phyloP scores from a whole-genome alignment of 2,113 vertebrate genomes.

The Dromas ardeola region DNA sequence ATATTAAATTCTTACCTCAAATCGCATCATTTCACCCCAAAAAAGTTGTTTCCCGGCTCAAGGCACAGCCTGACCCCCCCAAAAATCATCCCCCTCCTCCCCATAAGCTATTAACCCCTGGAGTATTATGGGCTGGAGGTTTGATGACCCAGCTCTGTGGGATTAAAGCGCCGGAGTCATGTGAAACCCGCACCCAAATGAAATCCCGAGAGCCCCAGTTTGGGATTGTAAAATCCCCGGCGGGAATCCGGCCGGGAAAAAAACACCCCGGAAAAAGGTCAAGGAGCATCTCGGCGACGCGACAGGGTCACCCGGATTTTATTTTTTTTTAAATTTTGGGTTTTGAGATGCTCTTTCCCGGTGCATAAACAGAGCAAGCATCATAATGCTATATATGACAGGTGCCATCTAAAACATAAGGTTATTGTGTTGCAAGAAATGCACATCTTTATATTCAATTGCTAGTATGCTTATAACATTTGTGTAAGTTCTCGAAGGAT shows the following conservation, averaged over 20 bases:
- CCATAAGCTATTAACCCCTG: not conserved
- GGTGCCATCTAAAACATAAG: not conserved
- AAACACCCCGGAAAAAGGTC: not conserved
- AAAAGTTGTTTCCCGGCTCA: not conserved
- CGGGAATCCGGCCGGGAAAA: not conserved
- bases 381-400: not conserved
- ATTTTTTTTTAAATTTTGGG: not conserved
- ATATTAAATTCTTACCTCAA: not conserved
- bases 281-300: not conserved
- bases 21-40: not conserved
- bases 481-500: not conserved
- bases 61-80: not conserved
- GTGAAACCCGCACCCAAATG: slow-evolving; percentile 59
- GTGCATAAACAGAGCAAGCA: not conserved
- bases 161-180: slow-evolving; percentile 51
- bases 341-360: not conserved
- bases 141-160: slow-evolving; percentile 22
- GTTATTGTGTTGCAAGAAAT: not conserved
- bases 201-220: slow-evolving; percentile 3
- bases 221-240: not conserved
- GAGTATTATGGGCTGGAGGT: slow-evolving; percentile 57
- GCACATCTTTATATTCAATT: not conserved
- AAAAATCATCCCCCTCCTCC: not conserved
- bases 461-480: not conserved
- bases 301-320: not conserved